Base-by-base conservation (phyloP, 2,888 invertebrate genomes). In the Eurytoma californica region DNA sequence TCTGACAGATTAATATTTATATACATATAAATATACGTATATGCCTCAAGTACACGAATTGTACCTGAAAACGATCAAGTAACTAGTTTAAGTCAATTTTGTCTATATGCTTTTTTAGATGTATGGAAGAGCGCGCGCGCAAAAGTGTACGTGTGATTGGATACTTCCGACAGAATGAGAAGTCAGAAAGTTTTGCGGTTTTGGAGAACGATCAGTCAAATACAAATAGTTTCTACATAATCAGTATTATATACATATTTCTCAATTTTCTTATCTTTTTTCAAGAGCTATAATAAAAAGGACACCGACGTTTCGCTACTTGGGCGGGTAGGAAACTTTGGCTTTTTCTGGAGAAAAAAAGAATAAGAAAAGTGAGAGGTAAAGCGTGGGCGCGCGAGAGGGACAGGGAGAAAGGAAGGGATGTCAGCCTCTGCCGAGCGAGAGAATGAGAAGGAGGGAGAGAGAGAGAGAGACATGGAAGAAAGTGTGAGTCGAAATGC, bases 11-110 rank as follows among this genome's bases (percentile, higher is more conserved):
- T 66, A 75, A 79, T 81, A 76, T 77, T 73, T 78, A 70, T 69
- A 63, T 68, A 66, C 76, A 72, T 67, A 57, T 65, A n/a, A 55
- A 68, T 68, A 18, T 78, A 60, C 53, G 68, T 73, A 73, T 67
- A 75, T 67, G 65, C 69, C 75, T 75, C 80, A 80, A 78, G 80
- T 80, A 80, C 78, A 77, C 68, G 72, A 80, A 75, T 66, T 77
- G 80, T 75, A 78, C 76, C 78, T 81, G 72, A 68, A 67, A 76
- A 78, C 75, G 77, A 80, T 73, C 58, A 69, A 65, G 63, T 81
- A 72, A 72, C 75, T 75, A 78, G 58, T 75, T 66, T 65, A 72
- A 51, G 65, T 78, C 75, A 63, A 78, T 78, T 73, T 75, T 80
- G 51, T 81, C 70, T 72, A 49, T 70, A 74, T 70, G 3, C 5